These are phyloP conservation scores for Poecilus cupreus DNA, from an alignment of 2,888 invertebrate species.

Conservation along the genomic window DNA sequence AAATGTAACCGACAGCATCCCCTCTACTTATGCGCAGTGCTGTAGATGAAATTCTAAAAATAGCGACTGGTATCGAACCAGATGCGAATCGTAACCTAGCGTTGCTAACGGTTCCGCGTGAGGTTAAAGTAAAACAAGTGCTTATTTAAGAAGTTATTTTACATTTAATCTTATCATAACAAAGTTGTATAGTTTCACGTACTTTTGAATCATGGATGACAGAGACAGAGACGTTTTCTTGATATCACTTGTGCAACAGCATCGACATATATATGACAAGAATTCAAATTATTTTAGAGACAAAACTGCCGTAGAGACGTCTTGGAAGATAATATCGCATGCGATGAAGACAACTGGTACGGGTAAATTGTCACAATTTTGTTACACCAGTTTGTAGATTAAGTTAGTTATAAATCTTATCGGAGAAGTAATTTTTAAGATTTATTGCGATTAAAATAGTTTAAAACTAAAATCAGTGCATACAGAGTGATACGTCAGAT, in stretches of 20 bases:
- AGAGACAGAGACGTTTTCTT: conserved; percentile 23
- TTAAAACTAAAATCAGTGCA: too few relatives aligned
- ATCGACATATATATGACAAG: conserved; percentile 34
- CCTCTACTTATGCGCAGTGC: neutral
- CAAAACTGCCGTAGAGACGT: conserved; percentile 1
- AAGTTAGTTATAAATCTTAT: too few relatives aligned
- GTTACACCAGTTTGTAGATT: neutral
- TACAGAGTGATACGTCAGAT: too few relatives aligned
- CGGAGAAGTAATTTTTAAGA: too few relatives aligned
- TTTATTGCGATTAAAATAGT: too few relatives aligned
- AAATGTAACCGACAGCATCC: neutral
- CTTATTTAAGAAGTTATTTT: conserved; percentile 14
- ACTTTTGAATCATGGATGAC: neutral
- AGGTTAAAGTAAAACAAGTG: conserved; percentile 8
- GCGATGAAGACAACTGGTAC: conserved; percentile 11
- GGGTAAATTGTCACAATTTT: neutral
- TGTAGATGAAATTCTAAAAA: conserved; percentile 3
- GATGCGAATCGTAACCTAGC: neutral
- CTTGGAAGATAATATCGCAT: conserved; percentile 3
- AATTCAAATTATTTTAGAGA: conserved; percentile 23
- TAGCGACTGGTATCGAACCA: neutral
- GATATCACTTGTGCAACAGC: conserved; percentile 26
- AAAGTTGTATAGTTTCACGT: neutral
- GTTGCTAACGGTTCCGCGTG: neutral
- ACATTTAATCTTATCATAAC: neutral